A percentile compares a stretch with the other conserved stretches of the same genome.
Conservation (phyloP, 2,888 invertebrate genomes). For the Agrenia bidenticulata region DNA sequence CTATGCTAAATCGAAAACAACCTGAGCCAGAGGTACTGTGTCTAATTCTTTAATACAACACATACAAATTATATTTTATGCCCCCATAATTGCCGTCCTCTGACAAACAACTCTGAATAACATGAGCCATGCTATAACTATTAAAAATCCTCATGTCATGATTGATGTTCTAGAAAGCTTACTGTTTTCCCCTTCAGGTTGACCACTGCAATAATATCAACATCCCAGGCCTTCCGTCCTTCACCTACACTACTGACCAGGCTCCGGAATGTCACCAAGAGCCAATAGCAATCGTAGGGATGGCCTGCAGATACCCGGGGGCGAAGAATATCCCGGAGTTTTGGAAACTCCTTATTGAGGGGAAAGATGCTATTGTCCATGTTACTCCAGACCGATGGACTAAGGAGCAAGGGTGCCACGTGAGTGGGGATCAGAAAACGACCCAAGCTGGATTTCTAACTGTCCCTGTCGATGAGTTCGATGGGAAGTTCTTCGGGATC, state of each 20-base stretch:
- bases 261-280: constrained; percentile 17
- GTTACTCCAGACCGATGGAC: constrained; percentile 36
- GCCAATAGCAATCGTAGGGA: constrained; percentile 38
- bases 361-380: constrained; percentile 31
- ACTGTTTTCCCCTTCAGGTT: too few relatives aligned
- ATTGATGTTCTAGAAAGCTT: too few relatives aligned
- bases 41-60: too few relatives aligned
- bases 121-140: too few relatives aligned
- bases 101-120: too few relatives aligned
- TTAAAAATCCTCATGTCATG: too few relatives aligned
- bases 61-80: too few relatives aligned
- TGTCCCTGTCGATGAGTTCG: constrained; percentile 63
- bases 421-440: neutral
- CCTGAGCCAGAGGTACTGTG: too few relatives aligned
- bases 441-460: constrained; percentile 23
- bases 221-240: too few relatives aligned
- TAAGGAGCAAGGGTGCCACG: constrained; percentile 8
- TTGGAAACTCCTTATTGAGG: constrained; percentile 39
- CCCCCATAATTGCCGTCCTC: too few relatives aligned
- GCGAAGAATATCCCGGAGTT: constrained; percentile 38
- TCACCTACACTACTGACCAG: too few relatives aligned
- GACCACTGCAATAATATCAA: too few relatives aligned
- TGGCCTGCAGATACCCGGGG: constrained; percentile 39
- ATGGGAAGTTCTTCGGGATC: constrained; percentile 85
- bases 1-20: neutral